phyloP scores from a whole-genome alignment of 2,113 vertebrate species.

The Dasypus novemcinctus region DNA sequence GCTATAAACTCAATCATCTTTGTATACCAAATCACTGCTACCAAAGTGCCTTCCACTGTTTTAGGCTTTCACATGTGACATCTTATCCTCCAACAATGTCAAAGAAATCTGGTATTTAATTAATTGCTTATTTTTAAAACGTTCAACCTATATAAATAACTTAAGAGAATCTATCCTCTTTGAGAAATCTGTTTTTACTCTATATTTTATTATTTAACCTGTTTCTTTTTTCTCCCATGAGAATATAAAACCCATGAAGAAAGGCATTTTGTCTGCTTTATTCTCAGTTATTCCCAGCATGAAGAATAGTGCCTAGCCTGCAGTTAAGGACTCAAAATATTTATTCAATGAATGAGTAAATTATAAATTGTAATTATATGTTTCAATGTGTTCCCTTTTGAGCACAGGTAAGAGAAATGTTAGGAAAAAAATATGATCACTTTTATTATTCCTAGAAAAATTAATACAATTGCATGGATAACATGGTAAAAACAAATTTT shows the following conservation, averaged over 20 bases:
- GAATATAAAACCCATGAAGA: not conserved
- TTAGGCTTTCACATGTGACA: not conserved
- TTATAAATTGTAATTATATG: not conserved
- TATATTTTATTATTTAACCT: not conserved
- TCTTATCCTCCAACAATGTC: not conserved
- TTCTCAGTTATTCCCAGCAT: not conserved
- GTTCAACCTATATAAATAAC: not conserved
- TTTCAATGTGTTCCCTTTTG: not conserved
- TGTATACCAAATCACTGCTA: not conserved
- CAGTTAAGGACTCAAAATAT: not conserved
- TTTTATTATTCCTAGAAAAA: constrained; percentile 39
- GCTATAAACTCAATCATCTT: not conserved
- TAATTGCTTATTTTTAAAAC: constrained; percentile 13
- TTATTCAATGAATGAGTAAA: not conserved
- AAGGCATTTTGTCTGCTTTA: not conserved
- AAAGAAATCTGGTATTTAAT: not conserved
- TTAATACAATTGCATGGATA: not conserved
- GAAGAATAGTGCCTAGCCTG: not conserved
- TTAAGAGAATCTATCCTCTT: not conserved
- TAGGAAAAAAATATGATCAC: not conserved
- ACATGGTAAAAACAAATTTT: constrained; percentile 21
- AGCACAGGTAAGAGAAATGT: not conserved
- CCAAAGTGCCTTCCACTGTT: not conserved
- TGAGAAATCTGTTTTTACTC: not conserved
- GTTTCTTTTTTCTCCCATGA: not conserved